These are phyloP conservation scores for Drosophila littoralis DNA, from an alignment of 1,140 invertebrate genomes.

Conservation along the genomic window DNA sequence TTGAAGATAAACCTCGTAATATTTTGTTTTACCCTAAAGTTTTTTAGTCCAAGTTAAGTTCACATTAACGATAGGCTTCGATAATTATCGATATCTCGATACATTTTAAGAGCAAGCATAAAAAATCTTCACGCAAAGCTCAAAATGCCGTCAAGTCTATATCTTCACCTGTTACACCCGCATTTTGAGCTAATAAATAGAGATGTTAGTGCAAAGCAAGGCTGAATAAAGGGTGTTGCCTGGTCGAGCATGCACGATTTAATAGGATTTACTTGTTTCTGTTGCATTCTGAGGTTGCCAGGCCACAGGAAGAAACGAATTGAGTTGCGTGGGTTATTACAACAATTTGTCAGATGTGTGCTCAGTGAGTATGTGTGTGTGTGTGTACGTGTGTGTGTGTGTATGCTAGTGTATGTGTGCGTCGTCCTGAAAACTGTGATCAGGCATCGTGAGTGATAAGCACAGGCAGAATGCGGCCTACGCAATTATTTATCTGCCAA, in stretches of 20 bases:
- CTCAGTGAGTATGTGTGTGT: not conserved
- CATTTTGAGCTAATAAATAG: no score
- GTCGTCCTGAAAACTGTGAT: slow-evolving; percentile 11
- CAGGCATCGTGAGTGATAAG: slow-evolving; percentile 1
- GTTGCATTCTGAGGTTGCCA: slow-evolving; percentile 7
- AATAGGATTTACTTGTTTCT: not conserved
- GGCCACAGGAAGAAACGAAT: slow-evolving; percentile 3
- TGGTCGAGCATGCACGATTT: not conserved
- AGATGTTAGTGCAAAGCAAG: not conserved
- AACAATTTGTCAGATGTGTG: slow-evolving; percentile 7
- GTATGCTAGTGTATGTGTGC: not conserved
- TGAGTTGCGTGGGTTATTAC: slow-evolving; percentile 26
- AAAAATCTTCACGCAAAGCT: no score
- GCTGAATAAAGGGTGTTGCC: not conserved
- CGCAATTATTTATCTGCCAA: slow-evolving; percentile 13
- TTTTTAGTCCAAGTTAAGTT: no score
- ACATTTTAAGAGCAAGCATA: no score
- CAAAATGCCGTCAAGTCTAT: no score
- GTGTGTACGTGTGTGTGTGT: no score
- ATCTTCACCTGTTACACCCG: no score
- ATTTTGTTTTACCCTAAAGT: no score
- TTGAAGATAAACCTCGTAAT: no score
- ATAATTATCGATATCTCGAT: slow-evolving; percentile 3
- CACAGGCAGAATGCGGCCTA: not conserved
- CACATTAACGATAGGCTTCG: not conserved